phyloP scores from a whole-genome alignment of 2,888 invertebrate species.

The Drosophila sordidula region DNA sequence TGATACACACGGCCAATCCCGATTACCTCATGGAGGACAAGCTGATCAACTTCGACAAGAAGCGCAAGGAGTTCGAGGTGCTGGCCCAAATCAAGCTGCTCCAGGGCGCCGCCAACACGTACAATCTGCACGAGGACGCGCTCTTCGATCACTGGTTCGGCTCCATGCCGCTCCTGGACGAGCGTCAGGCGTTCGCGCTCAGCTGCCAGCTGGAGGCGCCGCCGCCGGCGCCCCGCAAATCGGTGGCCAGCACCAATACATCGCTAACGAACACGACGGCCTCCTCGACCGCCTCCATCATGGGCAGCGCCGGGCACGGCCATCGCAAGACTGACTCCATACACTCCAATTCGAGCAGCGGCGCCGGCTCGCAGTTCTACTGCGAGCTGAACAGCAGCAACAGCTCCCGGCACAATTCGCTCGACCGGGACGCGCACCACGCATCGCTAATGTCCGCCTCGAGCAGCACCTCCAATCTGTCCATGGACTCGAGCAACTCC shows the following conservation, averaged over 20 bases:
- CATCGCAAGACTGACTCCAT: conserved; percentile 96
- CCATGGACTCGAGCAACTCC: conserved; percentile 91
- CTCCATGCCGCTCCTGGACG: conserved; percentile 95
- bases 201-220: conserved; percentile 95
- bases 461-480: conserved; percentile 87
- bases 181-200: conserved; percentile 95
- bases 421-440: conserved; percentile 90
- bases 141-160: conserved; percentile 98
- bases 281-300: conserved; percentile 67
- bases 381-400: conserved; percentile 88
- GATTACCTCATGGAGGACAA: conserved; percentile 90
- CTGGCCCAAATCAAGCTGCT: conserved; percentile 97
- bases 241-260: conserved; percentile 76
- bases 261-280: conserved; percentile 75
- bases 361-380: conserved; percentile 94
- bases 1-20: conserved; percentile 98
- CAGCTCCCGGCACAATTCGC: conserved; percentile 91
- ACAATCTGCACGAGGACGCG: conserved; percentile 93
- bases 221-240: conserved; percentile 85
- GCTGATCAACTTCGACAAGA: conserved; percentile 98
- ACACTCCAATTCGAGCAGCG: conserved; percentile 94
- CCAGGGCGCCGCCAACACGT: conserved; percentile 98
- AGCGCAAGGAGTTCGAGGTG: conserved; percentile 99
- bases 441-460: conserved; percentile 84
- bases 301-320: conserved; percentile 83